These are phyloP conservation scores for Holcopasites calliopsidis DNA, from an alignment of 1,140 invertebrate species.

Conservation along the genomic window DNA sequence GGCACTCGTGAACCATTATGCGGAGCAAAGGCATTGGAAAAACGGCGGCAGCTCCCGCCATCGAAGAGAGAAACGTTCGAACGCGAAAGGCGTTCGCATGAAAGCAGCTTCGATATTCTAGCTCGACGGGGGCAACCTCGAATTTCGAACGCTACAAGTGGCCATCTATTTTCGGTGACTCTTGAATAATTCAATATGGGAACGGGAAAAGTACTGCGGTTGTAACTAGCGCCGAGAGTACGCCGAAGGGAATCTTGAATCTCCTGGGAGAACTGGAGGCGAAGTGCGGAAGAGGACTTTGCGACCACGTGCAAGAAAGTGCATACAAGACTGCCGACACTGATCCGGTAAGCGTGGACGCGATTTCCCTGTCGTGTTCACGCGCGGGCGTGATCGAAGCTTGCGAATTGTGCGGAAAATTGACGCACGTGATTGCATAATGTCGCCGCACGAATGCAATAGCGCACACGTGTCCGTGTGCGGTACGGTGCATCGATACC, in stretches of 20 bases:
- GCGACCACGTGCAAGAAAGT: neutral
- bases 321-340: neutral
- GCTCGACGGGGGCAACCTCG: neutral
- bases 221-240: no score
- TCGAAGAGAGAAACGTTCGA: neutral
- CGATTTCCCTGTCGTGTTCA: constrained; percentile 25
- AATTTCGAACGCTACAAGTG: constrained; percentile 10
- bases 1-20: neutral
- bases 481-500: constrained; percentile 9
- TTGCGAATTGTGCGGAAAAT: constrained; percentile 54
- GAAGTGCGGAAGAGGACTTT: neutral
- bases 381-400: neutral
- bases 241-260: neutral
- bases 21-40: neutral
- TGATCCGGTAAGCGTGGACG: constrained; percentile 1
- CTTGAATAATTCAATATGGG: constrained; percentile 24
- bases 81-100: neutral
- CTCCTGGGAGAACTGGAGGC: no score
- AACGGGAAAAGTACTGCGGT: neutral
- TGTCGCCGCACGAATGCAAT: constrained; percentile 20
- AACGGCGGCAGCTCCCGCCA: neutral
- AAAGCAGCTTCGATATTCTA: neutral
- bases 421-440: constrained; percentile 62
- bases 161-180: constrained; percentile 12
- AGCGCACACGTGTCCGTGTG: constrained; percentile 49